These are phyloP conservation scores for Dasypolia templi DNA, from an alignment of 2,888 invertebrate species.

Conservation along the genomic window DNA sequence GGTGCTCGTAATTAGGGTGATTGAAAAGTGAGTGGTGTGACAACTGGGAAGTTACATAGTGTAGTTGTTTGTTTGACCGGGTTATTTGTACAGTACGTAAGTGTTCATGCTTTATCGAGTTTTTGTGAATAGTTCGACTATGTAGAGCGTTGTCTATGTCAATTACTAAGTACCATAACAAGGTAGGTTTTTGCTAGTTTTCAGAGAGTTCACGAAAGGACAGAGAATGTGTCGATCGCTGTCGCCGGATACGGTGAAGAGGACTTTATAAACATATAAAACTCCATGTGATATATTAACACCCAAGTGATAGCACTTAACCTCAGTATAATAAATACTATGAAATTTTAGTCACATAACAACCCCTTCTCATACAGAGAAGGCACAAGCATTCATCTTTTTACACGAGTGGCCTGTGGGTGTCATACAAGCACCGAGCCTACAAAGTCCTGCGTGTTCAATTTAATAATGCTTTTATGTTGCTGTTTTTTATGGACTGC, in stretches of 20 bases:
- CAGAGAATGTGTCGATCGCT: not conserved
- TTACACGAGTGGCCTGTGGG: no score
- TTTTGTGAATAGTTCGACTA: not conserved
- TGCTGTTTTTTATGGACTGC: no score
- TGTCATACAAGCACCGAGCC: no score
- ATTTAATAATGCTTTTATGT: no score
- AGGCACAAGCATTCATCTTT: not conserved
- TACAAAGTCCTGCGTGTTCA: no score
- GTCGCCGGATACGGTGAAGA: not conserved
- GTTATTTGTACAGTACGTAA: constrained; percentile 18
- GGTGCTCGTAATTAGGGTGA: constrained; percentile 55
- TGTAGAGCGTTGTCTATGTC: not conserved
- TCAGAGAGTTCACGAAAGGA: not conserved
- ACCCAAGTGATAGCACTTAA: not conserved
- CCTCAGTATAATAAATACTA: not conserved
- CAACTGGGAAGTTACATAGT: constrained; percentile 29
- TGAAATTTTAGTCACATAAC: not conserved
- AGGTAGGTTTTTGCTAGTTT: not conserved
- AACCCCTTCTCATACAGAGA: not conserved
- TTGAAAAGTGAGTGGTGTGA: constrained; percentile 45
- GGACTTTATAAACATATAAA: not conserved
- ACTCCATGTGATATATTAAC: not conserved
- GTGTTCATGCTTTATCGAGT: not conserved
- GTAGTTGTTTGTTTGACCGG: constrained; percentile 29
- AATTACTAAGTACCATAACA: no score